These are phyloP conservation scores for Pimpla rufipes DNA, from an alignment of 2,888 invertebrate species.

Conservation along the genomic window DNA sequence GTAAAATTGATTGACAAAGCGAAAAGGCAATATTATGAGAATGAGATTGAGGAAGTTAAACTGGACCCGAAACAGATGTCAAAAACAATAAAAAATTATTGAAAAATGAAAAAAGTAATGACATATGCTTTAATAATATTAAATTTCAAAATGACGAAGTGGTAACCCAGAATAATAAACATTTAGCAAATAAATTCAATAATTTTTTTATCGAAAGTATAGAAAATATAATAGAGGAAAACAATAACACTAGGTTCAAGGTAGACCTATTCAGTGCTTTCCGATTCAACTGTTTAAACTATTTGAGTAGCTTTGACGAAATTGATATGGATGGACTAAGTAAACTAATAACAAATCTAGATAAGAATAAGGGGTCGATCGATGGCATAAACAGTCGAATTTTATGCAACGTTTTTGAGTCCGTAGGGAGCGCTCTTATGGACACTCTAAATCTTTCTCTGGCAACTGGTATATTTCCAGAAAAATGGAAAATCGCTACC, in stretches of 20 bases:
- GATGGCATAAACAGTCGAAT: neutral
- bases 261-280: neutral
- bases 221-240: neutral
- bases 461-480: neutral
- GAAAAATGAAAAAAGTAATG: slow-evolving; percentile 15
- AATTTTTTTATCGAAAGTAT: slow-evolving; percentile 27
- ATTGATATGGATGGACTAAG: neutral
- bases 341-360: neutral
- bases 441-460: neutral
- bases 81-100: slow-evolving; percentile 20
- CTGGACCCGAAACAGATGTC: slow-evolving; percentile 8
- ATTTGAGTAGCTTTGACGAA: neutral
- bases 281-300: neutral
- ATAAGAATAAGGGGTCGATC: neutral
- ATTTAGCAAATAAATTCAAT: slow-evolving; percentile 26
- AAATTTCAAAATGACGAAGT: slow-evolving; percentile 22
- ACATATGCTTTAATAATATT: slow-evolving; percentile 14
- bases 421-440: too few species aligned
- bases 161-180: slow-evolving; percentile 23
- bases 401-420: slow-evolving; percentile 1
- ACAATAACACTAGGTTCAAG: neutral
- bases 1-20: neutral
- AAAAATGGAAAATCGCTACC: slow-evolving; percentile 9
- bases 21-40: neutral
- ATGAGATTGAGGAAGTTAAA: neutral